Base-by-base conservation (phyloP, 64 coral and sea anemone genomes). In the Exaiptasia diaphana region DNA sequence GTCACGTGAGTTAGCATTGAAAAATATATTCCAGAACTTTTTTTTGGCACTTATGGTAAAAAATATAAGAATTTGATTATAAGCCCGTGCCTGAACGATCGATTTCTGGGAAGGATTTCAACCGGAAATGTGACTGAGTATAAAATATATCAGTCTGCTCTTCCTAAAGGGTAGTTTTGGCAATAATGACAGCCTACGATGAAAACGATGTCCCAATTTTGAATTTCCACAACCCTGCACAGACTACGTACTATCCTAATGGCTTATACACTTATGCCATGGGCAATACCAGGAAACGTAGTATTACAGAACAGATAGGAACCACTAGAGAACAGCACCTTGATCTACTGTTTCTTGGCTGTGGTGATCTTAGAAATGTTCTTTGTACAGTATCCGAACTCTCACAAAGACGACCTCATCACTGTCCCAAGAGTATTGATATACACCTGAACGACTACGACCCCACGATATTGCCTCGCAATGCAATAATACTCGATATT, bases 381-480 rank as follows among this genome's bases (percentile, higher is more conserved):
- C 71, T 89, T 39, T 89, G 37, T 37, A 89, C 86, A 4, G 41
- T 71, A 21, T 81, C 76, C 4, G 86, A 80, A 40, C 27, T 89
- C 7, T 89, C 76, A 2, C 15, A 62, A 32, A 81, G 77, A 63
- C 61, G 74, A 74, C 33, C 39, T 45, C 40, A 46, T 20, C 38
- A 73, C 2, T 30, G 67, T 49, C 76, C 86, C 1, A 40, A 63
- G 18, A 58, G 68, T 52, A 40, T 89, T 5, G 64, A 36, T 36
- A 81, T 89, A 25, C 86, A 89, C 64, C 41, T 81, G 24, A 89
- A 89, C 32, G 86, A 89, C 36, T 89, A 81, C 28, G 77, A 89
- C 17, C 86, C 86, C 5, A 56, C 78, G 20, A 28, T 89, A 1
- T 53, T 89, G 17, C 76, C 86, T 81, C 86, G 86, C 3, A 75